Conservation (phyloP, 1,140 invertebrate species). For the Pissodes strobi region DNA sequence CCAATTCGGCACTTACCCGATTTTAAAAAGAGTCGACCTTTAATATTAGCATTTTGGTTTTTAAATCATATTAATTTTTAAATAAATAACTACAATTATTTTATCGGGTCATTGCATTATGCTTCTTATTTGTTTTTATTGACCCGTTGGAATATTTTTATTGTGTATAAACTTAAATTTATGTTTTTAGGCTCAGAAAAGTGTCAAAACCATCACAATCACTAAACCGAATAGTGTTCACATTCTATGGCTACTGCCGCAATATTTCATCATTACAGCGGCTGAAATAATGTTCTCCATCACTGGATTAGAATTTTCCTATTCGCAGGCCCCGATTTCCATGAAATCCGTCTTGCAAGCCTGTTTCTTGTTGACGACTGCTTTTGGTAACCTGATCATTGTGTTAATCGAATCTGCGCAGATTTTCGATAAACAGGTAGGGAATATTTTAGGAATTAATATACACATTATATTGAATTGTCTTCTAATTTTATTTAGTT, state of each 20-base stretch:
- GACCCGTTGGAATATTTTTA: too few species aligned
- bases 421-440: constrained; percentile 67
- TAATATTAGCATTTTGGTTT: too few species aligned
- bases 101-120: too few species aligned
- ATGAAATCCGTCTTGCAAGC: constrained; percentile 94
- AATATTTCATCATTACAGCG: constrained; percentile 84
- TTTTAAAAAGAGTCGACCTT: too few species aligned
- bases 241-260: constrained; percentile 84
- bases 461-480: too few species aligned
- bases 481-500: too few species aligned
- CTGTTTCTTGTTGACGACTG: constrained; percentile 85
- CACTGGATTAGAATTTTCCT: constrained; percentile 91
- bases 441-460: too few species aligned
- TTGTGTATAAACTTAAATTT: too few species aligned
- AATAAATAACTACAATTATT: too few species aligned
- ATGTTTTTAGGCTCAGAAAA: background rate
- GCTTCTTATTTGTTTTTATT: too few species aligned
- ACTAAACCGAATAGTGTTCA: constrained; percentile 73
- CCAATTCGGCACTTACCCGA: too few species aligned
- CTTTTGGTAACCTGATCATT: constrained; percentile 89
- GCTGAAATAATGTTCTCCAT: constrained; percentile 87
- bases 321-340: constrained; percentile 83
- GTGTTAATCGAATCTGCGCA: constrained; percentile 74
- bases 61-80: too few species aligned
- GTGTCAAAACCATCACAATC: constrained; percentile 49